Evolutionary conservation across 2,888 invertebrate species (phyloP), one percentile per base, ranked within the genome.

Genomic region (Drosophila sordidapex): DNA sequence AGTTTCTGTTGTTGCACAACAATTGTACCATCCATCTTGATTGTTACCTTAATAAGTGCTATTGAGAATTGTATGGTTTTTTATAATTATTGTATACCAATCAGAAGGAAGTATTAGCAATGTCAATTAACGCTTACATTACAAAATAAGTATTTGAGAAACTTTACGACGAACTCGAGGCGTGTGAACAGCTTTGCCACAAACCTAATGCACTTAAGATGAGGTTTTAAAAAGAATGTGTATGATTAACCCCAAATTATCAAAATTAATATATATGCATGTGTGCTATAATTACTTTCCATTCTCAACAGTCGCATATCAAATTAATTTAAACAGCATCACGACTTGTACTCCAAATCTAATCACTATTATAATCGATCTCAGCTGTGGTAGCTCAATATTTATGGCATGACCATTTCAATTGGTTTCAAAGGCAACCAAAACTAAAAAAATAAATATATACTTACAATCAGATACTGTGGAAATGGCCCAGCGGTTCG

Each of bases 401-500:
- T 70, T 60, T 60, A 70, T 56, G 60, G 36, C 25, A 46, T 10
- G 49, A 21, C 54, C 27, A 59, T 51, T 21, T 31, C 52, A 72
- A 54, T 36, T 21, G 43, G 56, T 15, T 27, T 73, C 48, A 40
- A 10, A n/a, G 56, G 35, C 11, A 36, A 2, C n/a, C 15, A 15
- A 33, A 35, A 49, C 2, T 46, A 33, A 18, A 27, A 53, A 38
- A 36, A 43, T 8, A 21, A 25, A n/a, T 21, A 13, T 40, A 21
- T 29, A 66, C 57, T 25, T 35, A n/a, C 35, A 51, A 65, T 58
- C 29, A 64, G 62, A 70, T 38, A 40, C 36, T 8, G 35, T 15
- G 15, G 2, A 35, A 38, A 52, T 80, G 70, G 46, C 66, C 66
- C 56, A 75, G 70, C 49, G 62, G 62, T 52, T n/a, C 33, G 59